Conservation (phyloP, 2,888 invertebrate species). For the Acanthosoma haemorrhoidale region DNA sequence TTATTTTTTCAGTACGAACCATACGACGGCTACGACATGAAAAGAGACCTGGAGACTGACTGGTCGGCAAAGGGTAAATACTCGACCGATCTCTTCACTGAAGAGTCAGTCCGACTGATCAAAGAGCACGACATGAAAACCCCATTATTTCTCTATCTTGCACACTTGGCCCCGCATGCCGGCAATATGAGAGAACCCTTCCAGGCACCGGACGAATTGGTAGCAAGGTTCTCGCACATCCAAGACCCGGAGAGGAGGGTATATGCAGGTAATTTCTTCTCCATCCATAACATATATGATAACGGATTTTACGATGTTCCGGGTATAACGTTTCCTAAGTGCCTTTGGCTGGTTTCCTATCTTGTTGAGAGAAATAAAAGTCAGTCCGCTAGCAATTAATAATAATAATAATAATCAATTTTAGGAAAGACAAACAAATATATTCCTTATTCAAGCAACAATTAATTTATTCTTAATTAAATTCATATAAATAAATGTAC, state of each 20-base stretch:
- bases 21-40: conserved; percentile 57
- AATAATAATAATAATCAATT: too few species aligned
- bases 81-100: conserved; percentile 61
- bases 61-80: conserved; percentile 56
- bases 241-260: conserved; percentile 58
- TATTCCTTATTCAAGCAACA: too few species aligned
- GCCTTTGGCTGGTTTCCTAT: too few species aligned
- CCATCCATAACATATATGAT: too few species aligned
- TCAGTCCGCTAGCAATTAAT: not conserved
- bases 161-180: conserved; percentile 65
- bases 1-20: conserved; percentile 40
- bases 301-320: too few species aligned
- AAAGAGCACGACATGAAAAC: conserved; percentile 49
- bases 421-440: too few species aligned
- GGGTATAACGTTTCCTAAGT: too few species aligned
- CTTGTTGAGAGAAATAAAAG: too few species aligned
- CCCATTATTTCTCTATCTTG: conserved; percentile 64
- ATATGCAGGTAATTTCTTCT: conserved; percentile 60
- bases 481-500: too few species aligned
- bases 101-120: conserved; percentile 59
- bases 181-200: conserved; percentile 58
- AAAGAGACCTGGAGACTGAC: conserved; percentile 54
- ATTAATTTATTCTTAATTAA: too few species aligned
- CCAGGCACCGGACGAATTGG: conserved; percentile 67
- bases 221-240: conserved; percentile 63